phyloP scores from a whole-genome alignment of 2,888 invertebrate species.

The Plebejus anna region DNA sequence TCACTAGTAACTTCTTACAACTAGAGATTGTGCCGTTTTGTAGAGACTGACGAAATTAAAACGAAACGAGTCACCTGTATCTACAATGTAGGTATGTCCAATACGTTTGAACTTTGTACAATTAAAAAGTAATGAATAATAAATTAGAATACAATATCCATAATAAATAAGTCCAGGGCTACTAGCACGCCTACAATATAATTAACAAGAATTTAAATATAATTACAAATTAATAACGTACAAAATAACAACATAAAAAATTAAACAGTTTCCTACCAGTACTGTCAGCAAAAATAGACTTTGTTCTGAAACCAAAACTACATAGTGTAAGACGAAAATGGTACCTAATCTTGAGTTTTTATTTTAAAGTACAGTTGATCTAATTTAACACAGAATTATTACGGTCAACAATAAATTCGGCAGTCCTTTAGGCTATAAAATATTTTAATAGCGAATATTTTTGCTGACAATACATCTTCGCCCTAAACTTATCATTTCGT shows the following conservation, averaged over 20 bases:
- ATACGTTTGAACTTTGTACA: conserved; percentile 20
- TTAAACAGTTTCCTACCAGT: neutral
- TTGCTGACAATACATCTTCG: neutral
- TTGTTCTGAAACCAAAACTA: neutral
- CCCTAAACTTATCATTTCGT: conserved; percentile 28
- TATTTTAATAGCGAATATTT: conserved; percentile 4
- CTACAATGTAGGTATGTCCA: conserved; percentile 42
- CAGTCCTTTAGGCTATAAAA: neutral
- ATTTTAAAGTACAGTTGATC: neutral
- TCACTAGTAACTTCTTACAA: conserved; percentile 69
- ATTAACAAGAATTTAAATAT: conserved; percentile 17
- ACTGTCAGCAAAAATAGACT: conserved; percentile 1
- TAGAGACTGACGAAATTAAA: conserved; percentile 42
- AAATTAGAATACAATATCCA: conserved; percentile 27
- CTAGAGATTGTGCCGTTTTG: conserved; percentile 70
- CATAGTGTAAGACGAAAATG: neutral
- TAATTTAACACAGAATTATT: neutral
- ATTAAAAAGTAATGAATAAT: conserved; percentile 27
- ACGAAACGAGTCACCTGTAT: conserved; percentile 43
- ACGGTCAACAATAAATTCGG: neutral
- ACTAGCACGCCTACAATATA: conserved; percentile 14
- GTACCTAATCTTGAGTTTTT: neutral
- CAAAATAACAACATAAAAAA: conserved; percentile 20
- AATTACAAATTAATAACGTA: conserved; percentile 13
- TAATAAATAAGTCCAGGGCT: conserved; percentile 18